Conservation (phyloP, 2,888 invertebrate genomes). For the Ptilodon capucinus region DNA sequence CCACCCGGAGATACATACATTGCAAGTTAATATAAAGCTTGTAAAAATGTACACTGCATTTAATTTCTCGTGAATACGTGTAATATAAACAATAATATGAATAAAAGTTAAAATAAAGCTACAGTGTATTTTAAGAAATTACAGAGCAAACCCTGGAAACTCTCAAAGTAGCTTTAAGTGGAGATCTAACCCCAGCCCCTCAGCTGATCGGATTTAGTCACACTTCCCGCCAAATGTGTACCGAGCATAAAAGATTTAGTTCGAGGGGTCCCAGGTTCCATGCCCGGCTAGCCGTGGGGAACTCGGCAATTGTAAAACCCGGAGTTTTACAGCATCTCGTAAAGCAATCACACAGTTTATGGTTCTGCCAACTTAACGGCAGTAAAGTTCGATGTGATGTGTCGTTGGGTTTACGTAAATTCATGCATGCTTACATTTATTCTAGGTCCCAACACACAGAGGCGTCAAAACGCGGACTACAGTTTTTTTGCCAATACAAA, state of each 20-base stretch:
- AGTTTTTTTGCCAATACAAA: too few relatives aligned
- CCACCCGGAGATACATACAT: too few relatives aligned
- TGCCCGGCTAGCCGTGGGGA: slow-evolving; percentile 20
- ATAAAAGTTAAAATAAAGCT: not conserved
- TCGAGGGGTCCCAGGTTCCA: slow-evolving; percentile 10
- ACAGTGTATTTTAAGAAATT: not conserved
- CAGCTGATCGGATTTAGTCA: slow-evolving; percentile 5
- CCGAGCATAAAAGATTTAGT: slow-evolving; percentile 3
- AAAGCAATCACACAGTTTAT: slow-evolving; percentile 60
- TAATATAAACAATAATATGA: too few relatives aligned
- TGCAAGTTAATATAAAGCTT: too few relatives aligned
- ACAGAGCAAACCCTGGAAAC: not conserved
- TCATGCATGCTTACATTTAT: not conserved
- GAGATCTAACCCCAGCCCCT: not conserved
- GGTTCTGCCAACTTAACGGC: slow-evolving; percentile 53
- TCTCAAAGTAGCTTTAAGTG: not conserved
- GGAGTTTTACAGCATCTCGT: slow-evolving; percentile 52
- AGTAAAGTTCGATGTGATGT: slow-evolving; percentile 44
- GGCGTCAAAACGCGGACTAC: too few relatives aligned
- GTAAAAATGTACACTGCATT: too few relatives aligned
- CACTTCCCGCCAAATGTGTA: not conserved
- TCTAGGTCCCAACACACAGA: slow-evolving; percentile 7
- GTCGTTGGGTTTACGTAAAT: slow-evolving; percentile 47
- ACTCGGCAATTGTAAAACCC: slow-evolving; percentile 34
- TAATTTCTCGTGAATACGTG: too few relatives aligned